phyloP scores from a whole-genome alignment of 2,888 invertebrate species.

The Heliconius aoede region DNA sequence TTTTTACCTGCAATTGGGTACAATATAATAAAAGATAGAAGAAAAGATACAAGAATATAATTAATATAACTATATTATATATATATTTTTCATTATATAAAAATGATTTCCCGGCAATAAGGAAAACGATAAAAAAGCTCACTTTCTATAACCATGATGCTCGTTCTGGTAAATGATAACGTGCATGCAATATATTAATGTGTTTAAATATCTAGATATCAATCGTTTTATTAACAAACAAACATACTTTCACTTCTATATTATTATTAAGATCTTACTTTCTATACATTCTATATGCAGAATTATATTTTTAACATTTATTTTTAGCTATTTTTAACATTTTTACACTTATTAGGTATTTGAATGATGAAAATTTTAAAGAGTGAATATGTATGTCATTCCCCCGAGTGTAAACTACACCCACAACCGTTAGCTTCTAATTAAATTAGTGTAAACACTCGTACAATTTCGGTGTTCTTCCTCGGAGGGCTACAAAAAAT shows the following conservation, averaged over 20 bases:
- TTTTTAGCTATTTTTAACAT: too few relatives aligned
- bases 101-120: not conserved
- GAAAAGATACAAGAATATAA: too few relatives aligned
- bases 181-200: constrained; percentile 5
- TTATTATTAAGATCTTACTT: not conserved
- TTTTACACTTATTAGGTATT: not conserved
- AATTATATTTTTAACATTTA: not conserved
- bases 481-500: constrained; percentile 13
- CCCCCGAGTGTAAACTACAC: too few relatives aligned
- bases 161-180: not conserved
- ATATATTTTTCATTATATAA: not conserved
- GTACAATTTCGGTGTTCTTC: not conserved
- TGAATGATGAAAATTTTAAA: too few relatives aligned
- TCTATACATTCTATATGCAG: constrained; percentile 11
- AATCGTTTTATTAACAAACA: not conserved
- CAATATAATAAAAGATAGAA: not conserved
- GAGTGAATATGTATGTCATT: too few relatives aligned
- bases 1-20: not conserved
- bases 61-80: not conserved
- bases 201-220: not conserved
- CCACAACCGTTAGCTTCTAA: not conserved
- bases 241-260: not conserved
- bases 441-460: not conserved
- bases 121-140: not conserved
- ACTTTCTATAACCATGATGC: constrained; percentile 1